Evolutionary conservation across 2,888 invertebrate genomes (phyloP).

Genomic region (Himalopsyche tibetana): DNA sequence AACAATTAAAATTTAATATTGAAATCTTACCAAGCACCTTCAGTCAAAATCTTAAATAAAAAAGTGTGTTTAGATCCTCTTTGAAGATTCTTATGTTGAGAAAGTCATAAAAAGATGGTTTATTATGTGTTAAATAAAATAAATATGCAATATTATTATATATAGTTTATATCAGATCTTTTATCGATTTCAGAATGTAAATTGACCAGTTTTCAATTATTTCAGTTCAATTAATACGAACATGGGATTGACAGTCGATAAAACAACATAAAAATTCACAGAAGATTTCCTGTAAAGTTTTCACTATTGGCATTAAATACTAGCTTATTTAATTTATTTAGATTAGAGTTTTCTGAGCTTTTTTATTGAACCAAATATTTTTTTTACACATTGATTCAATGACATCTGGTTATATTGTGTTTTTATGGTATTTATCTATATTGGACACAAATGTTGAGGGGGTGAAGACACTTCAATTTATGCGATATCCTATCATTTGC

Average conservation of each 20-base stretch:
- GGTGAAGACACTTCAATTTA: too few species aligned
- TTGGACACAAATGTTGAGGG: too few species aligned
- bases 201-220: neutral
- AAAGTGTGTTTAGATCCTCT: too few species aligned
- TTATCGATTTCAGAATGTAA: neutral
- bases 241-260: neutral
- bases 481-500: too few species aligned
- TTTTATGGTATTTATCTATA: too few species aligned
- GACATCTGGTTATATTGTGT: too few species aligned
- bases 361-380: neutral
- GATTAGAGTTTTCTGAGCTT: neutral
- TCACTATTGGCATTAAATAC: too few species aligned
- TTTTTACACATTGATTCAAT: neutral
- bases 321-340: neutral
- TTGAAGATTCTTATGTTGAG: too few species aligned
- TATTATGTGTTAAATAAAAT: neutral
- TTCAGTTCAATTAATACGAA: neutral
- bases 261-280: neutral
- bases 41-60: too few species aligned
- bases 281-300: neutral
- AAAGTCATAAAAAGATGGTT: neutral
- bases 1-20: too few species aligned
- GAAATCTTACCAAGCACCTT: too few species aligned
- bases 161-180: neutral
- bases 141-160: neutral